These are phyloP conservation scores for Spodoptera exigua DNA, from an alignment of 2,888 invertebrate species.

Conservation along the genomic window DNA sequence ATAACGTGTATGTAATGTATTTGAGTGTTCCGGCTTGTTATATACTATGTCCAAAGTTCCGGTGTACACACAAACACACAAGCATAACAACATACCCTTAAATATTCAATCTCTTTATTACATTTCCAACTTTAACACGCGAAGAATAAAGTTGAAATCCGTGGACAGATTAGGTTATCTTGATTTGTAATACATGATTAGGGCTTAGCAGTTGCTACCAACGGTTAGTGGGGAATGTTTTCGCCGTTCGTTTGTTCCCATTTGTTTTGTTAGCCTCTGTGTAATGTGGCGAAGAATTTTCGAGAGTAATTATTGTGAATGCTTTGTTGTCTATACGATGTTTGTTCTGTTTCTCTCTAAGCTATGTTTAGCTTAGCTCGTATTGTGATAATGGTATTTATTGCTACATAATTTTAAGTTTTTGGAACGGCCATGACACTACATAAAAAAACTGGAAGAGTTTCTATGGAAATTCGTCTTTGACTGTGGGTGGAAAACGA, in stretches of 20 bases:
- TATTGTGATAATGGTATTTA: no score
- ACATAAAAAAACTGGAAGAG: no score
- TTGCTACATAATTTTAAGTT: no score
- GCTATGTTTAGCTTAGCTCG: neutral
- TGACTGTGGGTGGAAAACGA: no score
- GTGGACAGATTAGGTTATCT: no score
- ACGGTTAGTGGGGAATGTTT: constrained; percentile 40
- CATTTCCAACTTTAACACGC: no score
- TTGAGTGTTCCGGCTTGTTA: constrained; percentile 64
- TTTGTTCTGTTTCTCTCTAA: constrained; percentile 3
- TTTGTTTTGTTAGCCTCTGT: constrained; percentile 42
- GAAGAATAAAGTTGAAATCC: no score
- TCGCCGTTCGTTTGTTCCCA: constrained; percentile 39
- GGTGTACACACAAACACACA: constrained; percentile 19
- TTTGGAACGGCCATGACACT: no score
- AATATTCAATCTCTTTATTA: no score
- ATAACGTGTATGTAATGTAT: constrained; percentile 64
- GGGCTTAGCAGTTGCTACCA: constrained; percentile 24
- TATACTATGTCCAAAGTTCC: constrained; percentile 58
- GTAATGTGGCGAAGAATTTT: constrained; percentile 44
- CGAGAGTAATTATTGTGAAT: constrained; percentile 27
- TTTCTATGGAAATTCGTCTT: no score
- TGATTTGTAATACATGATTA: constrained; percentile 60
- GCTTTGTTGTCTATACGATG: constrained; percentile 11
- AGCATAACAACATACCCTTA: no score